phyloP scores from a whole-genome alignment of 2,888 invertebrate species.

The Dicyrtoma fusca region DNA sequence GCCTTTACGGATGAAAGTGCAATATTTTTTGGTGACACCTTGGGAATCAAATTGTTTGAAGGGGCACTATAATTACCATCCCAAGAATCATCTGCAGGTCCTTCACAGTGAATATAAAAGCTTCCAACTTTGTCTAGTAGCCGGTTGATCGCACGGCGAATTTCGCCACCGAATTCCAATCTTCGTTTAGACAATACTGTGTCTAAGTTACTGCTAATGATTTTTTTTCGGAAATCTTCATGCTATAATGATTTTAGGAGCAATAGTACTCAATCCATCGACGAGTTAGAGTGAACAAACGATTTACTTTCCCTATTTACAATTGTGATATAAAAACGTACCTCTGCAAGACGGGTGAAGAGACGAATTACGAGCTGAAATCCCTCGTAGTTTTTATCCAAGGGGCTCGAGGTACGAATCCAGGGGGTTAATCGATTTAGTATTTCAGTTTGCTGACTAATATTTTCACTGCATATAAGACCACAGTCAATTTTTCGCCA shows the following conservation, averaged over 20 bases:
- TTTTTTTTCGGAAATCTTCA: slow-evolving; percentile 45
- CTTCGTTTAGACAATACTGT: slow-evolving; percentile 41
- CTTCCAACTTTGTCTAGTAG: slow-evolving; percentile 40
- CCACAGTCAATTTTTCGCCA: slow-evolving; percentile 50
- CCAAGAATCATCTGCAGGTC: slow-evolving; percentile 38
- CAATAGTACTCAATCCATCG: no score
- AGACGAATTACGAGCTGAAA: slow-evolving; percentile 45
- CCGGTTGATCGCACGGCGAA: slow-evolving; percentile 39
- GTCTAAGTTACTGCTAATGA: slow-evolving; percentile 45
- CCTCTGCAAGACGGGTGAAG: slow-evolving; percentile 43
- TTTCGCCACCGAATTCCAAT: slow-evolving; percentile 39
- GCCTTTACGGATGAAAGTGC: slow-evolving; percentile 20
- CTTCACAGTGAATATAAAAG: slow-evolving; percentile 38
- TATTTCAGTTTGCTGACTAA: slow-evolving; percentile 47
- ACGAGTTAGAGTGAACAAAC: no score
- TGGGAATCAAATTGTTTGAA: neutral
- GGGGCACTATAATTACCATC: slow-evolving; percentile 25
- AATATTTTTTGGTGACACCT: slow-evolving; percentile 13
- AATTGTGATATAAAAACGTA: no score
- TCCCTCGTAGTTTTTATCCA: slow-evolving; percentile 37
- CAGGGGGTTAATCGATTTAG: slow-evolving; percentile 46
- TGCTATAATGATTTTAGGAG: slow-evolving; percentile 41
- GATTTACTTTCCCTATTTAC: no score
- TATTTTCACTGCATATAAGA: slow-evolving; percentile 41
- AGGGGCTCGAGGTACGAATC: slow-evolving; percentile 33